phyloP scores from a whole-genome alignment of 2,797 vertebrate genomes.

The Zenarchopterus dispar region DNA sequence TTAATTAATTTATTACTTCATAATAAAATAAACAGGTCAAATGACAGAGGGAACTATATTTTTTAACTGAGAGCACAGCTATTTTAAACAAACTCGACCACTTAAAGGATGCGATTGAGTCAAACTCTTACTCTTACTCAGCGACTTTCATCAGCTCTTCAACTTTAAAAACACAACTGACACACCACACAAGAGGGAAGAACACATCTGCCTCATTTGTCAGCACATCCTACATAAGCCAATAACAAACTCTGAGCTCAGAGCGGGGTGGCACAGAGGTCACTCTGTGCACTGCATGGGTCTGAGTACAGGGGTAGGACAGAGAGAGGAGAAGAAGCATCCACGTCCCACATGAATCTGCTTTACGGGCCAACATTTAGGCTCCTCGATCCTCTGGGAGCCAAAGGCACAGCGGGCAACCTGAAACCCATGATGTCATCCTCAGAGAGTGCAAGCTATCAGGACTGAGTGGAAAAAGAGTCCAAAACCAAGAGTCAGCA shows the following conservation, averaged over 20 bases:
- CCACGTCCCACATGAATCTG: conserved; percentile 48
- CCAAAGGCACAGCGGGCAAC: conserved; percentile 69
- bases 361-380: conserved; percentile 50
- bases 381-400: conserved; percentile 56
- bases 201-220: conserved; percentile 75
- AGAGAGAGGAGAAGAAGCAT: conserved; percentile 33
- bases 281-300: conserved; percentile 35
- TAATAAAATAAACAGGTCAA: too few relatives aligned
- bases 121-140: conserved; percentile 17
- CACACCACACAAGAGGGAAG: conserved; percentile 41
- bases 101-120: too few relatives aligned
- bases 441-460: conserved; percentile 64
- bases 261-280: conserved; percentile 64
- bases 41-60: too few relatives aligned
- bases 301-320: conserved; percentile 16
- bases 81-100: too few relatives aligned
- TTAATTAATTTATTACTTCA: too few relatives aligned
- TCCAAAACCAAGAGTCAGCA: conserved; percentile 66
- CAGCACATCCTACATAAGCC: conserved; percentile 61
- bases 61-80: too few relatives aligned
- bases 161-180: conserved; percentile 42
- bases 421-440: conserved; percentile 79
- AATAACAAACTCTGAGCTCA: conserved; percentile 61
- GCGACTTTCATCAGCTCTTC: conserved; percentile 40
- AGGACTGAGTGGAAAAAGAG: conserved; percentile 66